Base-by-base conservation (phyloP, 2,113 vertebrate genomes). In the Corythoichthys haematopterus region DNA sequence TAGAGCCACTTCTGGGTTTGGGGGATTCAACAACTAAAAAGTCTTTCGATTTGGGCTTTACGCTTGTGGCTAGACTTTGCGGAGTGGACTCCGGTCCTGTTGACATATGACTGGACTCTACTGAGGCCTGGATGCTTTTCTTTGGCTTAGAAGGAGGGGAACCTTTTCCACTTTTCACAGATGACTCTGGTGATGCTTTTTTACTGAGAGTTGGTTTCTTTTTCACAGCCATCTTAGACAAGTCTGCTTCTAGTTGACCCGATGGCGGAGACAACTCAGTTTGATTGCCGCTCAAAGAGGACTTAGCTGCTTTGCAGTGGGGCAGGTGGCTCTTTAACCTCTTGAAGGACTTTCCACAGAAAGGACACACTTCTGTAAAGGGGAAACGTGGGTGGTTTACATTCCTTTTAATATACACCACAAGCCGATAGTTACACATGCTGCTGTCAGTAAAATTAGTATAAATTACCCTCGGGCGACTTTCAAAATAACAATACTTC, bases 301-400 rank as follows among this genome's bases (percentile, higher is more conserved):
- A 61, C n/a, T 76, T 76, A 11, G 46, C 56, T 45, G 80, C 80
- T 20, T 87, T 96, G 84, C 95, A 98, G 65, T 95, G 83, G 3
- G 94, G 93, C 61, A 98, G 85, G 66, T 97, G 95, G 3, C 90
- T 73, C 60, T 95, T 96, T 48, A 98, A 82, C 63, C 95, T 88
- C 72, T 95, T 95, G 88, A 93, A 98, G 0, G 88, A 78, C 71
- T 91, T 93, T 60, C 80, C 91, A 59, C 95, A 98, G 62, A 91
- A 91, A 0, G 95, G 95, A 62, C 95, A 98, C 2, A 75, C 74
- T 74, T 96, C 92, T 89, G 68, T 76, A 51, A 35, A 33, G 1
- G 13, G 63, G 13, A 35, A 38, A 66, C 16, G 56, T 6, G 11
- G 28, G 71, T 16, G 71, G 11, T 62, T 4, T 47, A 57, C 13